phyloP scores from a whole-genome alignment of 1,140 invertebrate species.

The Chymomyza costata region DNA sequence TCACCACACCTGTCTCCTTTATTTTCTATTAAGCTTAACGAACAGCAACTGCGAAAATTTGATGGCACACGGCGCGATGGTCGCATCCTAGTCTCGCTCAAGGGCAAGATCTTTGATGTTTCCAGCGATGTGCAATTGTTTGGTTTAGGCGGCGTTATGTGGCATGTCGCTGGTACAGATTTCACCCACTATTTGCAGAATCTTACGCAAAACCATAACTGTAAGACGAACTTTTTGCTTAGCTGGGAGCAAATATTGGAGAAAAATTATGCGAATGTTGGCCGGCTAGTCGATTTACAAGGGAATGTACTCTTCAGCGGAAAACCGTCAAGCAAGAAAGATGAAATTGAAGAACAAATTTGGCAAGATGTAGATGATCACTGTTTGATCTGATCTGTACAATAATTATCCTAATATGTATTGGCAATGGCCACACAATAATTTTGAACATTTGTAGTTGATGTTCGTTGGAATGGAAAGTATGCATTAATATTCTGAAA shows the following conservation, averaged over 20 bases:
- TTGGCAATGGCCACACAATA: too few species aligned
- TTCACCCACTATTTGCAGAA: slow-evolving; percentile 31
- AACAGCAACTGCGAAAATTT: slow-evolving; percentile 10
- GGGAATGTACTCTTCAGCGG: not conserved
- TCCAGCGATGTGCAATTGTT: slow-evolving; percentile 18
- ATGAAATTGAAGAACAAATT: not conserved
- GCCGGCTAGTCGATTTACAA: slow-evolving; percentile 14
- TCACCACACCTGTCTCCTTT: slow-evolving; percentile 15
- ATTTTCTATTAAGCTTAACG: slow-evolving; percentile 6
- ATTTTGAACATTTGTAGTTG: too few species aligned
- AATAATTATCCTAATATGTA: too few species aligned
- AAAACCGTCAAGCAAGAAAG: not conserved
- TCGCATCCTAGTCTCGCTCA: slow-evolving; percentile 37
- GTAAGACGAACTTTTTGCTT: slow-evolving; percentile 15
- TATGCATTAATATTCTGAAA: too few species aligned
- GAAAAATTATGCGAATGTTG: slow-evolving; percentile 32
- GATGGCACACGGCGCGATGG: slow-evolving; percentile 38
- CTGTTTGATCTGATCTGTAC: too few species aligned
- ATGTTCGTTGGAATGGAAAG: too few species aligned
- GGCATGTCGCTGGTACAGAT: slow-evolving; percentile 32
- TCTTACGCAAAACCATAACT: not conserved
- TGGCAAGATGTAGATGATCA: too few species aligned
- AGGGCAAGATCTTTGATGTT: slow-evolving; percentile 41
- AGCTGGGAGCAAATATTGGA: slow-evolving; percentile 28
- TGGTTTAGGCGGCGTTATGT: slow-evolving; percentile 7